phyloP scores from a whole-genome alignment of 2,797 vertebrate genomes.

The Myotis findleyi region DNA sequence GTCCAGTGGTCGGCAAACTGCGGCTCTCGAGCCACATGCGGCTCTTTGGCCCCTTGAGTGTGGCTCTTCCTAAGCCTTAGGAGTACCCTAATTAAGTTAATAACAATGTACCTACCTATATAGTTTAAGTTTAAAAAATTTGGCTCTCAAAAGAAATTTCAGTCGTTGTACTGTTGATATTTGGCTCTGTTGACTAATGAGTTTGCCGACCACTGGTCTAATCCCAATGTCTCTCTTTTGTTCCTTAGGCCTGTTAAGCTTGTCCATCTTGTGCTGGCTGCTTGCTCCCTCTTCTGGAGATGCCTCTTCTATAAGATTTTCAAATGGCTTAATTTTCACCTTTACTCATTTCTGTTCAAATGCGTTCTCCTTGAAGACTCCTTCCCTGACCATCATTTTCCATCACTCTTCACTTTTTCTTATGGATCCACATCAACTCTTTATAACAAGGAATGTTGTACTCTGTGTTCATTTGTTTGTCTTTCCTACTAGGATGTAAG shows the following conservation, averaged over 20 bases:
- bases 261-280: background rate
- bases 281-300: background rate
- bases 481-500: background rate
- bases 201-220: no score
- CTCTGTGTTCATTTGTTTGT: background rate
- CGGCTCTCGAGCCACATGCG: no score
- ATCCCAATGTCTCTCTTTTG: background rate
- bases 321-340: background rate
- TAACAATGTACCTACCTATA: no score
- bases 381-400: background rate
- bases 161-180: no score
- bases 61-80: no score
- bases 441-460: background rate
- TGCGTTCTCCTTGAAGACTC: background rate
- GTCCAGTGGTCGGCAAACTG: no score
- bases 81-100: no score
- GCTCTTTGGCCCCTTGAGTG: no score
- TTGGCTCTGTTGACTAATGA: no score
- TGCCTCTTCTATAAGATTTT: background rate
- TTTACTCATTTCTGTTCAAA: background rate
- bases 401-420: background rate
- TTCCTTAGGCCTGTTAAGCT: background rate
- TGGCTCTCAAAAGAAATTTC: no score
- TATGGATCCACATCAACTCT: background rate
- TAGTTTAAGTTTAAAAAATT: no score